Conservation (phyloP, 2,888 invertebrate species). For the Hermodice carunculata region DNA sequence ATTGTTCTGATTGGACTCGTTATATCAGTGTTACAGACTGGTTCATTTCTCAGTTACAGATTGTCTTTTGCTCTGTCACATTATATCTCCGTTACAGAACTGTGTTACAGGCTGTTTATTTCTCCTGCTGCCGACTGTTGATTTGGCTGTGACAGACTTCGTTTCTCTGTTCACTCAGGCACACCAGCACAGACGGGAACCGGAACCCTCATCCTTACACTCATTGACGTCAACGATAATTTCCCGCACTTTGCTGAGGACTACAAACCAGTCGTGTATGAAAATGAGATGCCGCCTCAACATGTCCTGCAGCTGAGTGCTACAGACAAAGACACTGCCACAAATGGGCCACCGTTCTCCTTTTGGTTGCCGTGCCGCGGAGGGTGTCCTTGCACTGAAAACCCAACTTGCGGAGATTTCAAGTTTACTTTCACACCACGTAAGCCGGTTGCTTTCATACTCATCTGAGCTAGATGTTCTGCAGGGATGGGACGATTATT, state of each 20-base stretch:
- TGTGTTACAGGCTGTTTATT: too few relatives aligned
- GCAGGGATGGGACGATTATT: background rate
- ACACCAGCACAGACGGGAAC: slow-evolving; percentile 75
- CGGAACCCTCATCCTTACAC: slow-evolving; percentile 92
- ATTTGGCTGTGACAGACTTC: slow-evolving; percentile 55
- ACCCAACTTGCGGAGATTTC: slow-evolving; percentile 93
- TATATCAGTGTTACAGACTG: too few relatives aligned
- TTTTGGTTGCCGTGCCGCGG: slow-evolving; percentile 69
- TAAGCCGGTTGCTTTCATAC: slow-evolving; percentile 71
- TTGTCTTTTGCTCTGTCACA: too few relatives aligned
- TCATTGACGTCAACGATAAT: slow-evolving; percentile 97
- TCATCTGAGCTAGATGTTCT: background rate
- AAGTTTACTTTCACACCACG: slow-evolving; percentile 97
- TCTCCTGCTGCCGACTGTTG: too few relatives aligned
- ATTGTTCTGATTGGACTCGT: too few relatives aligned
- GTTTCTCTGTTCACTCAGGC: slow-evolving; percentile 47
- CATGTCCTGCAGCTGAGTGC: slow-evolving; percentile 48
- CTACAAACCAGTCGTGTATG: slow-evolving; percentile 67
- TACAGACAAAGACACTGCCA: slow-evolving; percentile 58
- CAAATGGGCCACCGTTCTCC: slow-evolving; percentile 79
- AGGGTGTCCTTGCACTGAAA: slow-evolving; percentile 89
- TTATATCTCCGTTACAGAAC: too few relatives aligned
- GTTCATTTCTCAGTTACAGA: too few relatives aligned
- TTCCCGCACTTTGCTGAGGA: slow-evolving; percentile 85
- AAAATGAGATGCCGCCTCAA: slow-evolving; percentile 37